Evolutionary conservation across 2,888 invertebrate genomes (phyloP), one percentile per base, ranked within the genome.

Genomic region (Drosophila pseudotakahashii): DNA sequence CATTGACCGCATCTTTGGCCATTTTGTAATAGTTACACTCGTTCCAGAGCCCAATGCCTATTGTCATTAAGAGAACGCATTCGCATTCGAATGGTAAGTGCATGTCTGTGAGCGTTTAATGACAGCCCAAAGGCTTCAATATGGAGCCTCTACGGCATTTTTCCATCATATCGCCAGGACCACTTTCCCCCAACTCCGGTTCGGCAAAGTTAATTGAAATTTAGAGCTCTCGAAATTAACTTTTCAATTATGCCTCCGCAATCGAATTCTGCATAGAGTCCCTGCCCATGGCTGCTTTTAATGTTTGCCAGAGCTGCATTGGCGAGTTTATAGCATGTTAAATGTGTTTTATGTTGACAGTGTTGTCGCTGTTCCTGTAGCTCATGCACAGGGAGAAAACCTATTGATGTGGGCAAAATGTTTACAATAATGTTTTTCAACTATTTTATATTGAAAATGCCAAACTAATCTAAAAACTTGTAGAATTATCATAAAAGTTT

Each of bases 241-340:
- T 66, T 66, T 66, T 66, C 66, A 63, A 66, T 66, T 66, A 66
- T 63, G 52, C 32, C 26, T 16, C 26, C 16, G 52, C 34, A 47
- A 11, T 47, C 37, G 59, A 63, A 63, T 51, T 14, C 50, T 9
- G 23, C n/a, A 32, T 23, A 32, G 32, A 32, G 32, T 7, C 30
- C 16, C 30, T 13, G 44, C 37, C 51, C 37, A 52, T 45, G 64
- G 61, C 60, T 76, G 76, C 54, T 76, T 61, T 47, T 75, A 73
- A 76, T 76, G 72, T 67, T 64, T 62, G 63, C 39, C 63, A 42
- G 62, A 37, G 57, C 26, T 34, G 16, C 54, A 39, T 11, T 39
- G 54, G 44, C 42, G 53, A 69, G 80, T 78, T 78, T 80, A 75
- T 78, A 60, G 75, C 68, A 78, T 78, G 79, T 78, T 81, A 76